Conservation (phyloP, 1,140 invertebrate species). For the Drosophila watanabei region DNA sequence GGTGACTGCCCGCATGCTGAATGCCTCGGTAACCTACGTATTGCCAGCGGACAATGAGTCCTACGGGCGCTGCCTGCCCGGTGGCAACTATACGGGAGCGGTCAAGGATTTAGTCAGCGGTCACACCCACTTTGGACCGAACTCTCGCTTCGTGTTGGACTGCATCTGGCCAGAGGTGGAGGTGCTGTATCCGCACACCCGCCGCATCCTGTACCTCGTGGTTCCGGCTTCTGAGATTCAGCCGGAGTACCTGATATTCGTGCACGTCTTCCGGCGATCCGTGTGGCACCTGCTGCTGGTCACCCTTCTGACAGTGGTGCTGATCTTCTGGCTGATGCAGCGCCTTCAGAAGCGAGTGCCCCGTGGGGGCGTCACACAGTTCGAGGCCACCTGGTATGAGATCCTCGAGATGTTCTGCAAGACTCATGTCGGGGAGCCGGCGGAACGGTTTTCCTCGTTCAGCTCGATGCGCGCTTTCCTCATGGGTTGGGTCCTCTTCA, state of each 20-base stretch:
- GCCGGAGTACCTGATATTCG: constrained; percentile 73
- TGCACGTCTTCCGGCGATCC: constrained; percentile 59
- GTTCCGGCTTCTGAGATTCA: constrained; percentile 68
- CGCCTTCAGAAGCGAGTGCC: constrained; percentile 32
- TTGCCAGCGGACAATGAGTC: constrained; percentile 60
- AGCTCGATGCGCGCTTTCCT: constrained; percentile 71
- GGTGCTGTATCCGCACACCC: constrained; percentile 63
- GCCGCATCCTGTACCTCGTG: constrained; percentile 56
- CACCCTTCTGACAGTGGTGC: constrained; percentile 58
- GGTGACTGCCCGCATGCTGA: constrained; percentile 45
- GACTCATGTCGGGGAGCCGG: constrained; percentile 71
- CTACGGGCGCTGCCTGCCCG: constrained; percentile 65
- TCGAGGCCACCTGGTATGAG: constrained; percentile 58
- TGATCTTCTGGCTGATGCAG: constrained; percentile 57
- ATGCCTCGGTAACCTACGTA: constrained; percentile 69
- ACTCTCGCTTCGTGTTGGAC: constrained; percentile 69
- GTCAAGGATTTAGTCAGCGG: constrained; percentile 56
- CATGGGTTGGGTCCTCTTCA: constrained; percentile 76
- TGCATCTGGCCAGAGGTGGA: constrained; percentile 65
- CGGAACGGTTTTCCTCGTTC: constrained; percentile 40
- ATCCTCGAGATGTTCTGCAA: constrained; percentile 69
- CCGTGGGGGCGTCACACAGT: constrained; percentile 13
- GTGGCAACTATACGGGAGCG: constrained; percentile 67
- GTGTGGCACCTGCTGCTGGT: constrained; percentile 61
- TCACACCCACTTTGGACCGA: constrained; percentile 62